Evolutionary conservation across 2,888 invertebrate genomes (phyloP).

Genomic region (Pollenia griseotomentosa): DNA sequence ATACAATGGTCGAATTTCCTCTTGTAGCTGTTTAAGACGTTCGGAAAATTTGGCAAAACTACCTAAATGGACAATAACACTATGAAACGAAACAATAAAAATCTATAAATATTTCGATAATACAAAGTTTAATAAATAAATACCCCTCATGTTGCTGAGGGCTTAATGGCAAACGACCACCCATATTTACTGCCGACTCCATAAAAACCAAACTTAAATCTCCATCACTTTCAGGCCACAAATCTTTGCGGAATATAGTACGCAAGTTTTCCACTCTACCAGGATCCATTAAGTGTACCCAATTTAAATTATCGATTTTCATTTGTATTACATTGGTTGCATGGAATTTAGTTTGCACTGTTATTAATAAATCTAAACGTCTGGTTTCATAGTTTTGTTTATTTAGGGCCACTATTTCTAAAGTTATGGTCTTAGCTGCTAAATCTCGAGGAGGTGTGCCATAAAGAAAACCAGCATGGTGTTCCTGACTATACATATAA

Average conservation of each 20-base stretch:
- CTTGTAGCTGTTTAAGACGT: slow-evolving; percentile 85
- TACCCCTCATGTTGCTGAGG: slow-evolving; percentile 94
- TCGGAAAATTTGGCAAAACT: slow-evolving; percentile 90
- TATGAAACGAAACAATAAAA: slow-evolving; percentile 65
- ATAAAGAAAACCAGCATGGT: slow-evolving; percentile 92
- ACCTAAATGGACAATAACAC: slow-evolving; percentile 92
- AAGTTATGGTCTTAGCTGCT: slow-evolving; percentile 85
- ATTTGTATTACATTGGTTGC: slow-evolving; percentile 92
- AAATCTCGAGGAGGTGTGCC: slow-evolving; percentile 91
- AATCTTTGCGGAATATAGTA: slow-evolving; percentile 90
- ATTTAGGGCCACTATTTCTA: slow-evolving; percentile 92
- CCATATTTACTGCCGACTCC: slow-evolving; percentile 93
- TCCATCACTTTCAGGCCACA: slow-evolving; percentile 91
- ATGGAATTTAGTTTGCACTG: slow-evolving; percentile 88
- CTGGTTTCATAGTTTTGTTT: slow-evolving; percentile 91
- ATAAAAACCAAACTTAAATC: slow-evolving; percentile 93
- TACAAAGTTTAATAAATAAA: slow-evolving; percentile 62
- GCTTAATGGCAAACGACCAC: slow-evolving; percentile 91
- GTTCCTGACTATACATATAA: slow-evolving; percentile 91
- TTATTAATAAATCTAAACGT: slow-evolving; percentile 87
- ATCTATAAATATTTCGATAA: neutral
- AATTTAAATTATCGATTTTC: slow-evolving; percentile 95
- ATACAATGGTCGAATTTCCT: slow-evolving; percentile 92
- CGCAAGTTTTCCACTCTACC: slow-evolving; percentile 89
- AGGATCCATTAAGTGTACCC: slow-evolving; percentile 93